A percentile compares a stretch with the other conserved stretches of the same genome.
These are phyloP conservation scores for Ptychobarbus kaznakovi DNA, from an alignment of 2,797 vertebrate genomes.

Conservation along the genomic window DNA sequence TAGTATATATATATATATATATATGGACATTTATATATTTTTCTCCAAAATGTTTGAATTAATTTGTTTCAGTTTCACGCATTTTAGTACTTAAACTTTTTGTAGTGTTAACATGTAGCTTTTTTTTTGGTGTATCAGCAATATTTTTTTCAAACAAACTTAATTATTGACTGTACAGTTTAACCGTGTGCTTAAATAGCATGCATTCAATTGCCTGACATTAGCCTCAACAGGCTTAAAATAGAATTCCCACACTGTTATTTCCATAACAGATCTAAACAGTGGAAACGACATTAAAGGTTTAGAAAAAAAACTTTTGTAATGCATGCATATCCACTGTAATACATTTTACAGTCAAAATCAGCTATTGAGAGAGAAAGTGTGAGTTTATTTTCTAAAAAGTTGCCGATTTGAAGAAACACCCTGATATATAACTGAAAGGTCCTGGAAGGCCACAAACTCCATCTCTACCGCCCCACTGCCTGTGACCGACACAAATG, in stretches of 20 bases:
- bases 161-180: too few relatives aligned
- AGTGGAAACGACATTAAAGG: too few relatives aligned
- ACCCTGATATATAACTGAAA: background rate
- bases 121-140: too few relatives aligned
- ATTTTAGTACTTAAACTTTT: background rate
- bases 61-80: background rate
- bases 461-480: constrained; percentile 63
- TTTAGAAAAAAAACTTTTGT: background rate
- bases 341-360: background rate
- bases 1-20: too few relatives aligned
- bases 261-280: too few relatives aligned
- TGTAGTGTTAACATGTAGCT: too few relatives aligned
- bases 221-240: background rate
- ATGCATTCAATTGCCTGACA: background rate
- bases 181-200: too few relatives aligned
- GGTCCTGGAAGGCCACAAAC: constrained; percentile 59
- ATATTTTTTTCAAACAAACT: too few relatives aligned
- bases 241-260: too few relatives aligned
- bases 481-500: constrained; percentile 71
- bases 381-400: background rate
- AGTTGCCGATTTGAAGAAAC: background rate
- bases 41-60: too few relatives aligned
- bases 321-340: background rate
- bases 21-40: too few relatives aligned
- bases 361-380: background rate